Conservation (phyloP, 2,888 invertebrate genomes). For the Agrotis puta region DNA sequence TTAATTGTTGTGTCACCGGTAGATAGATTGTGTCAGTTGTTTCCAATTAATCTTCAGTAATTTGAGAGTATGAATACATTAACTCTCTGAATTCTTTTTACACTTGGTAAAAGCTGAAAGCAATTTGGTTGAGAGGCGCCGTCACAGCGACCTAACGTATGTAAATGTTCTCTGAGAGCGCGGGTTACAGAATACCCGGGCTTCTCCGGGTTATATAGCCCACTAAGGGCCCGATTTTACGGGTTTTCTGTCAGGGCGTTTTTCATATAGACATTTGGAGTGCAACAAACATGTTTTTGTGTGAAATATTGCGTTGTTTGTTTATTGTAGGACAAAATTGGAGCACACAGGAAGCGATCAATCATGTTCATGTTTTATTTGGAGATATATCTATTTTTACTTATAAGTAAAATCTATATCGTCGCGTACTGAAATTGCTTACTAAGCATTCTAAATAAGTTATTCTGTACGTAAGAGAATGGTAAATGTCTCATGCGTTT, state of each 20-base stretch:
- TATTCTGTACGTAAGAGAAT: constrained; percentile 36
- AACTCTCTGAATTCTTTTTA: constrained; percentile 68
- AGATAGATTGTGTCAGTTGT: constrained; percentile 1
- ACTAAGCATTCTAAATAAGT: constrained; percentile 21
- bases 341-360: neutral
- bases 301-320: constrained; percentile 45
- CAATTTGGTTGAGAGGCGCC: constrained; percentile 79
- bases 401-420: neutral
- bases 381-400: neutral
- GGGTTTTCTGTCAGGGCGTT: constrained; percentile 56
- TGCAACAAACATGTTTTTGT: constrained; percentile 64
- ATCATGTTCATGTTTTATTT: neutral
- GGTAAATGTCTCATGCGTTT: constrained; percentile 47
- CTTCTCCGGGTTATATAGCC: constrained; percentile 32
- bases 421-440: neutral
- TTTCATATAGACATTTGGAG: constrained; percentile 58
- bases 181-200: constrained; percentile 51
- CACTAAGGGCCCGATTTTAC: constrained; percentile 63
- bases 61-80: constrained; percentile 66
- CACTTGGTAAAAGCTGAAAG: constrained; percentile 72
- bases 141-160: constrained; percentile 69
- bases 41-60: constrained; percentile 48
- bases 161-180: constrained; percentile 74
- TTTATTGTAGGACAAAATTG: constrained; percentile 39
- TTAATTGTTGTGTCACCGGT: constrained; percentile 13